Evolutionary conservation across 2,888 invertebrate genomes (phyloP).

Genomic region (Euphydryas editha): DNA sequence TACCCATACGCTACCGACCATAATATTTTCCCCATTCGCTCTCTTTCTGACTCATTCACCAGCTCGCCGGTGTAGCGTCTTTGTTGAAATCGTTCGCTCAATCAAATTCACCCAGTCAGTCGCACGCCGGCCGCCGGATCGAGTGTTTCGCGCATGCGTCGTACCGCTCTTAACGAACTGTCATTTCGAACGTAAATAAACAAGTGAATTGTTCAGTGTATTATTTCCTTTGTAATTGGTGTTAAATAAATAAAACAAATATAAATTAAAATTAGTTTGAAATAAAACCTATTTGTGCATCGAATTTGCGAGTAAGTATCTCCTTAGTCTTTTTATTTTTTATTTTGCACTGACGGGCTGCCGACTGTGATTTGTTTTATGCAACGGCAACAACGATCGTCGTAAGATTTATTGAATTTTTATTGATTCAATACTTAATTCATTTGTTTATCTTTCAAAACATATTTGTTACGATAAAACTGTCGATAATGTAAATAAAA

Average conservation of each 20-base stretch:
- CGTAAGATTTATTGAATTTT: conserved; percentile 31
- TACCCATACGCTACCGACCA: conserved; percentile 16
- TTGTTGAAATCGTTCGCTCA: conserved; percentile 49
- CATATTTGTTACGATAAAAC: neutral
- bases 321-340: conserved; percentile 54
- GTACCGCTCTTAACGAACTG: conserved; percentile 53
- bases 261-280: conserved; percentile 2
- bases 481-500: neutral
- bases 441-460: neutral
- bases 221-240: conserved; percentile 49
- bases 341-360: conserved; percentile 57
- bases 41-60: conserved; percentile 43
- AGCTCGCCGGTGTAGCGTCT: conserved; percentile 27
- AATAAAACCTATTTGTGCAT: conserved; percentile 58
- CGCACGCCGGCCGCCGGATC: conserved; percentile 60
- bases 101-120: conserved; percentile 61
- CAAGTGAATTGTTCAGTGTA: conserved; percentile 66
- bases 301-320: conserved; percentile 73
- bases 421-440: conserved; percentile 22
- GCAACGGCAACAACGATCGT: conserved; percentile 38
- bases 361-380: conserved; percentile 66
- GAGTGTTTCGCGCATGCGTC: conserved; percentile 69
- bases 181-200: conserved; percentile 76
- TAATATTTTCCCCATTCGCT: conserved; percentile 41
- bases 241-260: conserved; percentile 28